Percentiles rank a stretch among this genome's conserved stretches.
Evolutionary conservation across 2,888 invertebrate species (phyloP).

Genomic region (Listrodromus nycthemerus): DNA sequence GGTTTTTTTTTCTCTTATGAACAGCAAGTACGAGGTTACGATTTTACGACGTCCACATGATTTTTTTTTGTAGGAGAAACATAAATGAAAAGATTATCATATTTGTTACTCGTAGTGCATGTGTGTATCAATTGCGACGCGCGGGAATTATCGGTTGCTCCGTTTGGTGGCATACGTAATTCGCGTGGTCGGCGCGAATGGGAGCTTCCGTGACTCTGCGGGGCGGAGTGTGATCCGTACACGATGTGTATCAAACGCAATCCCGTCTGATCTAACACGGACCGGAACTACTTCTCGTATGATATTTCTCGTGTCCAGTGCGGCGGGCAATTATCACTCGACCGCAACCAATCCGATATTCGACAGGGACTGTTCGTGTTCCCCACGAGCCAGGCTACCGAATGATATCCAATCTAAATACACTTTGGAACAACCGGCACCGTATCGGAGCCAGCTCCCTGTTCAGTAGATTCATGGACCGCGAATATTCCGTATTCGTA

Average conservation of each 20-base stretch:
- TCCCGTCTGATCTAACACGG: slow-evolving; percentile 37
- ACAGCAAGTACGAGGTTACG: no score
- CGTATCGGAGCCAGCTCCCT: neutral
- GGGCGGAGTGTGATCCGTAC: neutral
- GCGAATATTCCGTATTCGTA: neutral
- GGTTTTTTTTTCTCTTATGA: no score
- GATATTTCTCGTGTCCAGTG: neutral
- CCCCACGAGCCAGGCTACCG: neutral
- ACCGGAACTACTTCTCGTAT: slow-evolving; percentile 17
- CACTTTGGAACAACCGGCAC: neutral
- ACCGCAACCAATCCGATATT: slow-evolving; percentile 5
- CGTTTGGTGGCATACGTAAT: neutral
- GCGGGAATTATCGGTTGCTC: neutral
- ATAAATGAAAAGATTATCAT: neutral
- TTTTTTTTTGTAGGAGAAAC: neutral
- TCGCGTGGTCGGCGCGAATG: neutral
- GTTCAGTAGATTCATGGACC: neutral
- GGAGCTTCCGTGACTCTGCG: neutral
- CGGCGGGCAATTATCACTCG: slow-evolving; percentile 10
- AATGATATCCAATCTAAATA: slow-evolving; percentile 4
- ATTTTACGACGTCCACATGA: no score
- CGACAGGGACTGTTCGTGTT: neutral
- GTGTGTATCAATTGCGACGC: neutral
- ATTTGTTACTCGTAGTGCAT: neutral
- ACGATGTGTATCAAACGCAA: neutral